phyloP scores from a whole-genome alignment of 2,113 vertebrate species.

The Ictidomys tridecemlineatus region DNA sequence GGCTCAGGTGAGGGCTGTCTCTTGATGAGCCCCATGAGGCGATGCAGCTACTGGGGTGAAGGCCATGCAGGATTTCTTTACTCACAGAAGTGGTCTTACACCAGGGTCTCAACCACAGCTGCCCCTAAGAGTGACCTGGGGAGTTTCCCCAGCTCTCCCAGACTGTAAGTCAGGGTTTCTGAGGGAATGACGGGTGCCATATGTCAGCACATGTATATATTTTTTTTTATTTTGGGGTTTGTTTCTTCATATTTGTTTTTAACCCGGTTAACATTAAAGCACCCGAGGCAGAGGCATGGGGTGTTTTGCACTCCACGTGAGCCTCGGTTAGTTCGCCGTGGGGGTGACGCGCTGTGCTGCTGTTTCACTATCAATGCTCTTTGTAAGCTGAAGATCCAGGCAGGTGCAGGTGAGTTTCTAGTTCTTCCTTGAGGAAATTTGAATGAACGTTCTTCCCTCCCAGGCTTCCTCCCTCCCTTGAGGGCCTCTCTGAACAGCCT shows the following conservation, averaged over 20 bases:
- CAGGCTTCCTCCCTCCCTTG: no score
- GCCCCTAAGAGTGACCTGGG: neutral
- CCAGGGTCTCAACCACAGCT: neutral
- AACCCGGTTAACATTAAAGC: no score
- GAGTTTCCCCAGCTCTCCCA: neutral
- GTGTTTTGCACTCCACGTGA: neutral
- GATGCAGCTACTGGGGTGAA: no score
- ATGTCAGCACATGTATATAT: no score
- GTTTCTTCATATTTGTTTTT: no score
- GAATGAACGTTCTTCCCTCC: no score
- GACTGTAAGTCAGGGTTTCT: neutral
- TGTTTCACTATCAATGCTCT: neutral
- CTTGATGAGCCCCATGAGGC: neutral
- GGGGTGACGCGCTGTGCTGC: neutral
- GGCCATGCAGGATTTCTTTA: neutral
- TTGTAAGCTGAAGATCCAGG: neutral
- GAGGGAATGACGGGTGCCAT: accelerated
- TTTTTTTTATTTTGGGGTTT: no score
- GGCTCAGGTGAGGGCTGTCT: neutral
- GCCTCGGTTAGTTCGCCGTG: neutral
- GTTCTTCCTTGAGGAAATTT: neutral
- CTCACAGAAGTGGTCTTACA: neutral
- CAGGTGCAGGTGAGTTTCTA: neutral
- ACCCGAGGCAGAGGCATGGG: neutral
- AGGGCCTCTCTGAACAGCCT: no score